A percentile compares a stretch with the other conserved stretches of the same genome.
Conservation (phyloP, 1,140 invertebrate species). For the Scaptomyza montana region DNA sequence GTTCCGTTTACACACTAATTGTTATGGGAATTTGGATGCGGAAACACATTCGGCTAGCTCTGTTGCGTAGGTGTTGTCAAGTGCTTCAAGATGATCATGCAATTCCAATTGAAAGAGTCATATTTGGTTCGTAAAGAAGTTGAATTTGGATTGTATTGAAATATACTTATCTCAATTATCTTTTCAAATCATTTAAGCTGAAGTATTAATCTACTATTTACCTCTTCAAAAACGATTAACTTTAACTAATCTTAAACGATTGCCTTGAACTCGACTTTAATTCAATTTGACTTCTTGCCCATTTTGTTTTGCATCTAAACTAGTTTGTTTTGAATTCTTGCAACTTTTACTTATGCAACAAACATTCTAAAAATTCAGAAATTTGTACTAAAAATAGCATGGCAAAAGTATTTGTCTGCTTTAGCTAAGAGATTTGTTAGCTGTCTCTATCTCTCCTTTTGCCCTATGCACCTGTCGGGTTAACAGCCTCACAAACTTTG, state of each 20-base stretch:
- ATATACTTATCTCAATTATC: no score
- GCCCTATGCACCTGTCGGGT: conserved; percentile 46
- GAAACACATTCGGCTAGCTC: conserved; percentile 4
- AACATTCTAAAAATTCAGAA: background rate
- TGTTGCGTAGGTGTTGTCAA: conserved; percentile 13
- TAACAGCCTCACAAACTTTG: conserved; percentile 67
- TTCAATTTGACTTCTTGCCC: background rate
- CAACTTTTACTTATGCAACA: background rate
- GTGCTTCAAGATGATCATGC: conserved; percentile 16
- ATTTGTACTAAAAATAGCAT: background rate
- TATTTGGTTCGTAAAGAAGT: background rate
- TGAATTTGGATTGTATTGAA: no score
- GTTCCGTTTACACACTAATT: conserved; percentile 78
- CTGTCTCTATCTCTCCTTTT: conserved; percentile 46
- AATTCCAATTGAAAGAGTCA: conserved; percentile 12
- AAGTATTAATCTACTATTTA: no score
- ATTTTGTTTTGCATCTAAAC: no score
- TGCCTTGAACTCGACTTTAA: background rate
- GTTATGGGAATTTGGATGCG: conserved; percentile 77
- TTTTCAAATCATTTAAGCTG: no score
- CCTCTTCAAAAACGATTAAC: no score
- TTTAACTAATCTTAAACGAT: no score
- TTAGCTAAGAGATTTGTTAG: conserved; percentile 70
- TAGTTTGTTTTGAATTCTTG: background rate
- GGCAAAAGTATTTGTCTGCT: conserved; percentile 59